Base-by-base conservation (phyloP, 2,888 invertebrate genomes). In the Lithodes maja region DNA sequence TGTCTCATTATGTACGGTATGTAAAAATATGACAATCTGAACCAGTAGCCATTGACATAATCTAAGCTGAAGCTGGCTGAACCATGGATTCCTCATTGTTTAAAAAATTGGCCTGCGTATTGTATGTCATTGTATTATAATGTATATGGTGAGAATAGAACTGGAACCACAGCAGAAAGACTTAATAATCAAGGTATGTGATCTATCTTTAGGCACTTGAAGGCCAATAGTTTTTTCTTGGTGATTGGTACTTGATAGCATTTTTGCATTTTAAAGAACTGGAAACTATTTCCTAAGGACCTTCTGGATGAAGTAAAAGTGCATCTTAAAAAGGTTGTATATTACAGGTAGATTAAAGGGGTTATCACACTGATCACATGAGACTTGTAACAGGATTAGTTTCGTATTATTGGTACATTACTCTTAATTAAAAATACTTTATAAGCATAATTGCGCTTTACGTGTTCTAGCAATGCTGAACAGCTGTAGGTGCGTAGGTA, bases 251-350 rank as follows among this genome's bases (percentile, higher is more conserved):
- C 79, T 81, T 69, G 15, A 69, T 69, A 55, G 81, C 71, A 83
- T 53, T 71, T n/a, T 55, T 83, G 53, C 74, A 82, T 82, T 71
- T 79, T 82, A 81, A 86, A 86, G 74, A 82, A 82, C 82, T 86
- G 86, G 81, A 86, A 86, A 75, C 82, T 86, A 86, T 82, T 61
- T 86, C 52, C 74, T 86, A 86, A 86, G 86, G 86, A 86, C 86
- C 86, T 86, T 86, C 86, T 74, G 82, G 82, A 53, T 77, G 86
- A 86, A 86, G 86, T 86, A 86, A 86, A 86, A 86, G 86, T 86
- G 86, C 86, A 86, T 87, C 81, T 69, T 87, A 84, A 78, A 33
- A 71, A 77, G 84, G 79, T 84, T 83, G 79, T 79, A 84, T 74
- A 74, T 75, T 87, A 84, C 87, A 83, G 87, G 69, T 85, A 54